phyloP scores from a whole-genome alignment of 64 coral and sea anemone genomes.

The Hydrozoanthus tunicans region DNA sequence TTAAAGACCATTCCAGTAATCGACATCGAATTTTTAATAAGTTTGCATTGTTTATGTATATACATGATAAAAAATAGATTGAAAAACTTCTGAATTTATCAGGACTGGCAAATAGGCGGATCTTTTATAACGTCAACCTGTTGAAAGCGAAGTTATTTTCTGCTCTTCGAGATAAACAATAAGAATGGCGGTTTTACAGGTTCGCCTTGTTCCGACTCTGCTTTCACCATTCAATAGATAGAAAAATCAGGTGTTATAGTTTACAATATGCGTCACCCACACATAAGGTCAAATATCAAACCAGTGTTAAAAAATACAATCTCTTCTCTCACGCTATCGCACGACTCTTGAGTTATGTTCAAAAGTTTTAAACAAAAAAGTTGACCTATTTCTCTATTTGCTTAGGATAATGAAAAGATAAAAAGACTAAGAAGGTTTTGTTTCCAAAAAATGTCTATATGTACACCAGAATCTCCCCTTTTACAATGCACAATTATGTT shows the following conservation, averaged over 20 bases:
- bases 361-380: background rate
- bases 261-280: background rate
- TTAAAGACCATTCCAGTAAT: background rate
- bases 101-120: too few relatives aligned
- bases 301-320: background rate
- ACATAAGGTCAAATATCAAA: background rate
- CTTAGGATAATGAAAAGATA: background rate
- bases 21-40: too few relatives aligned
- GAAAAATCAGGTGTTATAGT: background rate
- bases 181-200: too few relatives aligned
- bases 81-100: too few relatives aligned
- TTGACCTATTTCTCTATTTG: background rate
- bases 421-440: background rate
- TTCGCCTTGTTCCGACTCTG: too few relatives aligned
- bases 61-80: too few relatives aligned
- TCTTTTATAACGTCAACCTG: too few relatives aligned
- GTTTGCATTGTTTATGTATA: too few relatives aligned
- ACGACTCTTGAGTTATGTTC: background rate
- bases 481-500: background rate
- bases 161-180: background rate
- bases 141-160: too few relatives aligned
- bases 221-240: too few relatives aligned
- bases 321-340: constrained; percentile 19
- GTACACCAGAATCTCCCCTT: too few relatives aligned
- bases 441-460: background rate